Evolutionary conservation across 2,797 vertebrate species (phyloP).

Genomic region (Acanthurus tractus): DNA sequence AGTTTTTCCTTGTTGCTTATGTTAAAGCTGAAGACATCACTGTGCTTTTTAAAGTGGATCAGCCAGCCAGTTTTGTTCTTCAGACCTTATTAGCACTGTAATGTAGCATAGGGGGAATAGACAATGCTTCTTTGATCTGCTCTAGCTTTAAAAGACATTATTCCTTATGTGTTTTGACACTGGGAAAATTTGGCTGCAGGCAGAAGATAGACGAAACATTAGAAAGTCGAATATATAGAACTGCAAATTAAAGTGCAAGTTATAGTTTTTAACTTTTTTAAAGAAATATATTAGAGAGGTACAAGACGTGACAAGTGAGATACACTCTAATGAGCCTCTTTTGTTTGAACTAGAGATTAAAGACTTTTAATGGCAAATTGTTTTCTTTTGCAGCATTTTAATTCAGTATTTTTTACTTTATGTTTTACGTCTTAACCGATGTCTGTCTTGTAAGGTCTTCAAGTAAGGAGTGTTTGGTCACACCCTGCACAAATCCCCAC

Average conservation of each 20-base stretch:
- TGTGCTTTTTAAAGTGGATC: constrained; percentile 38
- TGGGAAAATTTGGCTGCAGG: not conserved
- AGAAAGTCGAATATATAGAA: not conserved
- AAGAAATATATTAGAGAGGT: not conserved
- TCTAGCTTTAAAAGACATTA: constrained; percentile 9
- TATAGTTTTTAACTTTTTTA: not conserved
- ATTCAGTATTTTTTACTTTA: too few species aligned
- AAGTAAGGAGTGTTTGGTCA: not conserved
- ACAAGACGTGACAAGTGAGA: too few species aligned
- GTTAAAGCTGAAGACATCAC: constrained; percentile 22
- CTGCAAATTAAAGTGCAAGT: not conserved
- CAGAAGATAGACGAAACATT: not conserved
- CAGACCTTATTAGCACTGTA: constrained; percentile 25
- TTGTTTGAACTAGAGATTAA: not conserved
- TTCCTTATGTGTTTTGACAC: constrained; percentile 12
- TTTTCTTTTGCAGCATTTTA: too few species aligned
- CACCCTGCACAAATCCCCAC: not conserved
- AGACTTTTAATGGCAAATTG: too few species aligned
- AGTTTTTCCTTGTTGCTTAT: constrained; percentile 14
- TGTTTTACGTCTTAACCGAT: not conserved
- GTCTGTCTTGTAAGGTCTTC: not conserved
- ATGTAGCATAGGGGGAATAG: not conserved
- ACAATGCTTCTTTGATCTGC: constrained; percentile 10
- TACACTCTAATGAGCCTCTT: not conserved
- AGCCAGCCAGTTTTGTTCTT: constrained; percentile 21